phyloP scores from a whole-genome alignment of 2,888 invertebrate species.

The Frankliniella fusca region DNA sequence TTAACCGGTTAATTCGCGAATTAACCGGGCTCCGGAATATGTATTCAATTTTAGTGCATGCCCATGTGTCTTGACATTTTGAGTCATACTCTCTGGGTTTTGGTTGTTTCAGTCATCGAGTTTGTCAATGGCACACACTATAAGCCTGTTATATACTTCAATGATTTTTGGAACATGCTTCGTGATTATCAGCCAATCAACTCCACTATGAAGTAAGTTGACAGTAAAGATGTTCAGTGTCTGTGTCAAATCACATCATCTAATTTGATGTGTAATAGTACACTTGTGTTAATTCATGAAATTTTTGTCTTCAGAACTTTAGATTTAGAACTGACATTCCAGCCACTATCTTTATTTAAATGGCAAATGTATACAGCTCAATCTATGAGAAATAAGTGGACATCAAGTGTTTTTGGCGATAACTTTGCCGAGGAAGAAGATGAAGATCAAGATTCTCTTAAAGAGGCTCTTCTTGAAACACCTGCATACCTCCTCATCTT shows the following conservation, averaged over 20 bases:
- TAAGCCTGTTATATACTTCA: slow-evolving; percentile 88
- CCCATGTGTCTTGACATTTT: slow-evolving; percentile 13
- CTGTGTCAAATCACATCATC: not conserved
- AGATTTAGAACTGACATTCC: slow-evolving; percentile 68
- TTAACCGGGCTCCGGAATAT: too few relatives aligned
- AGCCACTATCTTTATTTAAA: slow-evolving; percentile 92
- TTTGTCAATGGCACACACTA: slow-evolving; percentile 84
- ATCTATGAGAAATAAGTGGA: slow-evolving; percentile 83
- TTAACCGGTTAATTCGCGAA: too few relatives aligned
- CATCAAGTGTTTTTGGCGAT: slow-evolving; percentile 60
- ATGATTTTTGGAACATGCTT: slow-evolving; percentile 99
- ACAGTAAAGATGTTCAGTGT: slow-evolving; percentile 22
- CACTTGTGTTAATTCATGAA: not conserved
- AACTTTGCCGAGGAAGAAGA: slow-evolving; percentile 73
- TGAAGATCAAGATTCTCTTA: slow-evolving; percentile 82
- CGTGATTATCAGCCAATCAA: slow-evolving; percentile 91
- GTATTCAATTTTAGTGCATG: slow-evolving; percentile 33
- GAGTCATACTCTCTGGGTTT: slow-evolving; percentile 19
- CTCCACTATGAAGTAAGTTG: slow-evolving; percentile 65
- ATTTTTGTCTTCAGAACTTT: slow-evolving; percentile 46
- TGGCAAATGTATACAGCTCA: slow-evolving; percentile 99
- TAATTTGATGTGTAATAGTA: slow-evolving; percentile 13
- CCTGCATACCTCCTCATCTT: slow-evolving; percentile 90
- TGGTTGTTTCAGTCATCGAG: slow-evolving; percentile 59
- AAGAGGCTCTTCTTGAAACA: slow-evolving; percentile 93